These are phyloP conservation scores for Sylvilagus floridanus DNA, from an alignment of 2,797 vertebrate species.

Conservation along the genomic window DNA sequence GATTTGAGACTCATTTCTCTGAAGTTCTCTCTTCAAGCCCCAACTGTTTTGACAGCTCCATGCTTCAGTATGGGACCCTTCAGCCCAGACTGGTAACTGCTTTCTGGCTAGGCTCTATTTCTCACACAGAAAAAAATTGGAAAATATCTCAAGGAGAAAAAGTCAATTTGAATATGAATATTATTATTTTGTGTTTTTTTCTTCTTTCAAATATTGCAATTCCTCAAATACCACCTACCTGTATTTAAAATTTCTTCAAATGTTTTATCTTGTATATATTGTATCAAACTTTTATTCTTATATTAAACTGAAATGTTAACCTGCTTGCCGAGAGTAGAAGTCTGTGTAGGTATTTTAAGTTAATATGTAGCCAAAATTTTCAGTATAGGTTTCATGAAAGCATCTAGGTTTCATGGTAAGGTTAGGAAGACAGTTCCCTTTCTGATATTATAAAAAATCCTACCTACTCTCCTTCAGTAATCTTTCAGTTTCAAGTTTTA, in stretches of 20 bases:
- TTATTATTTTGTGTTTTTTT: slow-evolving; percentile 2
- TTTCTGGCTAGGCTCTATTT: neutral
- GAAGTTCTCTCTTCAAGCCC: neutral
- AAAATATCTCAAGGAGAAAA: neutral
- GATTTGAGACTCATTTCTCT: neutral
- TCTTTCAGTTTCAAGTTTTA: slow-evolving; percentile 47
- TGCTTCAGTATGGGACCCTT: neutral
- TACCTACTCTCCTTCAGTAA: neutral
- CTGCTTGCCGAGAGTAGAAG: neutral
- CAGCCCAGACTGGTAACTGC: neutral
- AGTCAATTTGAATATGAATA: neutral
- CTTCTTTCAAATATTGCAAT: neutral
- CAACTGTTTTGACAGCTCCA: neutral
- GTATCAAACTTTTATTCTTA: neutral
- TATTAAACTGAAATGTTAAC: neutral
- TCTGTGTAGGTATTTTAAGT: neutral
- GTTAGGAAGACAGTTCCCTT: neutral
- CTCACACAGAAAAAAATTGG: neutral
- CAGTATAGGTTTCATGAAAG: neutral
- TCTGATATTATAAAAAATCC: neutral
- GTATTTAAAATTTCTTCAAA: neutral
- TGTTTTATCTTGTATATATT: neutral
- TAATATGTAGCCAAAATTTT: neutral
- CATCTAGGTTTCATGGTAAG: slow-evolving; percentile 3
- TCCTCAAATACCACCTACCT: neutral